phyloP scores from a whole-genome alignment of 2,888 invertebrate genomes.

The Metalampra italica region DNA sequence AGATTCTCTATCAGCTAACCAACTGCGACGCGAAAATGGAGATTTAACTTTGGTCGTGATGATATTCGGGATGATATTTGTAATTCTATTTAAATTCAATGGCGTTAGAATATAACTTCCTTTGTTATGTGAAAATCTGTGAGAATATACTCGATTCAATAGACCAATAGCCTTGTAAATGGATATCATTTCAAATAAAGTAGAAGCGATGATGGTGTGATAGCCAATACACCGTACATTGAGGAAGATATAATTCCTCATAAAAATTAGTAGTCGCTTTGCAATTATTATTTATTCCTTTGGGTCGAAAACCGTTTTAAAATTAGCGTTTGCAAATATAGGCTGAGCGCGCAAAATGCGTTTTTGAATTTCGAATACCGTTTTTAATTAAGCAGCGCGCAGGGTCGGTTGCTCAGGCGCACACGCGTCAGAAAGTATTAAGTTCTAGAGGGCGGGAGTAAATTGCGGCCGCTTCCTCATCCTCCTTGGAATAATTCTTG shows the following conservation, averaged over 20 bases:
- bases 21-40: slow-evolving; percentile 29
- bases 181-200: too few relatives aligned
- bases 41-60: slow-evolving; percentile 32
- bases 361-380: slow-evolving; percentile 52
- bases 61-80: slow-evolving; percentile 20
- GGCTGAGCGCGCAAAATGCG: slow-evolving; percentile 26
- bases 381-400: slow-evolving; percentile 58
- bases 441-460: slow-evolving; percentile 36
- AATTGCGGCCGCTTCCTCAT: slow-evolving; percentile 37
- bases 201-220: neutral
- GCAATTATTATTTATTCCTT: slow-evolving; percentile 6
- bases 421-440: slow-evolving; percentile 55
- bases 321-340: slow-evolving; percentile 39
- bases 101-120: slow-evolving; percentile 4
- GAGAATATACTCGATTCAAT: neutral
- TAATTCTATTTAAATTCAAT: slow-evolving; percentile 14
- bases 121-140: slow-evolving; percentile 2
- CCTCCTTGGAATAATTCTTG: slow-evolving; percentile 32
- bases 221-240: neutral
- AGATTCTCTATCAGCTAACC: slow-evolving; percentile 40
- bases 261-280: neutral
- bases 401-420: slow-evolving; percentile 35
- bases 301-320: slow-evolving; percentile 11
- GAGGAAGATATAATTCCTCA: too few relatives aligned
- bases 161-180: neutral